Evolutionary conservation across 1,140 invertebrate genomes (phyloP).

Genomic region (Campodea augens): DNA sequence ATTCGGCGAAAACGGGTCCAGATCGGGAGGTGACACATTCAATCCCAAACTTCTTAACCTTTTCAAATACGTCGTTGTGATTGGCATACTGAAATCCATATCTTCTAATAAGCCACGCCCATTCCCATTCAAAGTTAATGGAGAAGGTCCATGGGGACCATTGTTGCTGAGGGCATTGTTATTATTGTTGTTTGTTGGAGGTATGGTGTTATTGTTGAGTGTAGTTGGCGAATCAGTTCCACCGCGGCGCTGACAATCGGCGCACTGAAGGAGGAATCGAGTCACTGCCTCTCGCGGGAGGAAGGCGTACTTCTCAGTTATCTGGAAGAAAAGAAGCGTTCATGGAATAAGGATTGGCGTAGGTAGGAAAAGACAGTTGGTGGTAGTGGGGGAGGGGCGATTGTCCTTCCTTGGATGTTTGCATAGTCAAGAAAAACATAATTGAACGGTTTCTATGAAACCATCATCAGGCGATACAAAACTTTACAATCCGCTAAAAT

Average conservation of each 20-base stretch:
- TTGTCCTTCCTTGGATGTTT: no score
- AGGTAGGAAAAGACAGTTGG: constrained; percentile 1
- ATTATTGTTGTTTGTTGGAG: constrained; percentile 22
- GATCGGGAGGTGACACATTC: no score
- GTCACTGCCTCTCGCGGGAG: constrained; percentile 87
- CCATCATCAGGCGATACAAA: no score
- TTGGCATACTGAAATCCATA: constrained; percentile 61
- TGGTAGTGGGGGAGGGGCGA: neutral
- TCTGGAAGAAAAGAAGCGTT: constrained; percentile 38
- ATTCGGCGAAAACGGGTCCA: no score
- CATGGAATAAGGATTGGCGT: constrained; percentile 2
- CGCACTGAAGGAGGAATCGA: constrained; percentile 75
- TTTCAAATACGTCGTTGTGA: constrained; percentile 67
- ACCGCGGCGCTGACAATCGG: constrained; percentile 69
- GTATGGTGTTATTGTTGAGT: constrained; percentile 12
- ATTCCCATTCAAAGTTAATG: neutral
- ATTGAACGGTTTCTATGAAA: no score
- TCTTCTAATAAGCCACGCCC: constrained; percentile 20
- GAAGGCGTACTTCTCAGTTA: constrained; percentile 87
- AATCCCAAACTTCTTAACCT: constrained; percentile 49
- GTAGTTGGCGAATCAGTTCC: constrained; percentile 17
- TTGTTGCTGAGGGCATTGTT: no score
- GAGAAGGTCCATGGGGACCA: neutral
- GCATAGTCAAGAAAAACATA: no score
- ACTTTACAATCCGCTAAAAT: no score